Conservation (phyloP, 2,888 invertebrate genomes). For the Metacarcinus magister region DNA sequence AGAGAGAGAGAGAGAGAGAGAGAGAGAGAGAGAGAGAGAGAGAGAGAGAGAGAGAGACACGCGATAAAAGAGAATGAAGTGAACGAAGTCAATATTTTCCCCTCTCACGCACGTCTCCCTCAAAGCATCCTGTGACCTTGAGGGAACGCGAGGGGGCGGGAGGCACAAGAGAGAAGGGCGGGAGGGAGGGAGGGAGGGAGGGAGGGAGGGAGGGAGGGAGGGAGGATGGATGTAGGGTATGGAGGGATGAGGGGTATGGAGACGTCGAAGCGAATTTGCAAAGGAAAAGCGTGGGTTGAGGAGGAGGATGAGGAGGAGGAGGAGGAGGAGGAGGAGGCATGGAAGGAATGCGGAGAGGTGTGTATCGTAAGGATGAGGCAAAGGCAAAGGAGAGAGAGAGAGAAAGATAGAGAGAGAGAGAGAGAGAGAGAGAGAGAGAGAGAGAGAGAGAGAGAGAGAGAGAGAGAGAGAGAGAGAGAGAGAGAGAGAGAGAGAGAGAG, state of each 20-base stretch:
- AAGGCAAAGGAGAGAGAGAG: too few relatives aligned
- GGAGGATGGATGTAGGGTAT: not conserved
- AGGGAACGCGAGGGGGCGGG: not conserved
- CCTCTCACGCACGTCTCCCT: too few relatives aligned
- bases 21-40: not conserved
- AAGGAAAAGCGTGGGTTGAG: not conserved
- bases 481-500: not conserved
- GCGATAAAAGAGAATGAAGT: not conserved
- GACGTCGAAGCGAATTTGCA: not conserved
- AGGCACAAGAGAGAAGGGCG: not conserved
- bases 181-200: not conserved
- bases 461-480: conserved; percentile 2
- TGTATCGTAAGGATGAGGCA: too few relatives aligned
- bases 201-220: not conserved
- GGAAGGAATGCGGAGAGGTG: too few relatives aligned
- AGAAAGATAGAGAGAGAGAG: not conserved
- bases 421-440: not conserved
- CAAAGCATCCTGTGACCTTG: too few relatives aligned
- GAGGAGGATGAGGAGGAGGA: not conserved
- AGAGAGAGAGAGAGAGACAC: not conserved
- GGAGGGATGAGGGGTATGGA: not conserved
- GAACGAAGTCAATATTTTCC: too few relatives aligned
- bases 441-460: conserved; percentile 13
- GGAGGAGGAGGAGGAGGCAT: too few relatives aligned
- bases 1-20: conserved; percentile 26